Base-by-base conservation (phyloP, 2,113 vertebrate genomes). In the Leucoraja erinaceus region DNA sequence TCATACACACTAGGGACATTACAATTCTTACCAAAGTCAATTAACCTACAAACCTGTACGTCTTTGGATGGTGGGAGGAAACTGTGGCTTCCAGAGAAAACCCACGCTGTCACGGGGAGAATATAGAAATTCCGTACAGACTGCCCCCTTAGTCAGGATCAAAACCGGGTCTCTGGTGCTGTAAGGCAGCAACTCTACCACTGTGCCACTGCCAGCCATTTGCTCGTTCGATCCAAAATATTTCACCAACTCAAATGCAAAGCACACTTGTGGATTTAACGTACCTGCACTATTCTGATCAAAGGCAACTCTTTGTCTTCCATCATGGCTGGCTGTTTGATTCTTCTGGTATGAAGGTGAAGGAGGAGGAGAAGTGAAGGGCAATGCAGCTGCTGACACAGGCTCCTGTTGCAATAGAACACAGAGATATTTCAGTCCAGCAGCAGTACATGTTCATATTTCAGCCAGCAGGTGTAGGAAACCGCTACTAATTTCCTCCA, bases 281-380 rank as follows among this genome's bases (percentile, higher is more conserved):
- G 94, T 95, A 97, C 97, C 96, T 96, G 94, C 93, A 92, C 95
- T 96, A 77, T 96, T 95, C 94, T 97, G 94, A 63, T 98, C 98
- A 14, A 96, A 93, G 31, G 96, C 95, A 92, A 96, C 97, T 94
- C 97, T 96, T 94, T 96, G 95, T 94, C 96, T 96, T 93, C 94
- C 31, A 94, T 97, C 97, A n/a, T 95, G 95, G 94, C 93, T 96
- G 93, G 96, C 94, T 93, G 96, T 93, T 94, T 95, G 96, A 95
- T 95, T 95, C 95, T 95, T 96, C 94, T 97, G 97, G 93, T 95
- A 95, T 93, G 95, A 95, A 0, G 98, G 97, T 72, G 98, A 98
- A 94, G 95, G 94, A 93, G 97, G 97, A 33, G 98, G 97, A 3
- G 98, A 98, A 88, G 95, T 95, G 91, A 96, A 94, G 0, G 98